These are phyloP conservation scores for Pheosia gnoma DNA, from an alignment of 2,888 invertebrate species.

Conservation along the genomic window DNA sequence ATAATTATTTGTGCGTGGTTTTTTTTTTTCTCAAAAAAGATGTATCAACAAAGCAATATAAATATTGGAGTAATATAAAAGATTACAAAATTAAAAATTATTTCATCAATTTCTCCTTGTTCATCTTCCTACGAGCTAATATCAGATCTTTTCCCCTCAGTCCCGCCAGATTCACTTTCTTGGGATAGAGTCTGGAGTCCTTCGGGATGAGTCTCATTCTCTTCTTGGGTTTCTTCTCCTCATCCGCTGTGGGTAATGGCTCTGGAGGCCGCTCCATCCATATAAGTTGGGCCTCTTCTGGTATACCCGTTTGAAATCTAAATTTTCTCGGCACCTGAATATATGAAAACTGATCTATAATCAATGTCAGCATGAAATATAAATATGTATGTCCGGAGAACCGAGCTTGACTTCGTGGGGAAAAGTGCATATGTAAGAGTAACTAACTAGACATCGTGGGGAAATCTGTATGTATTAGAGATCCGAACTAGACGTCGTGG, in stretches of 20 bases:
- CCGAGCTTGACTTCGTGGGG: too few species aligned
- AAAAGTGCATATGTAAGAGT: too few species aligned
- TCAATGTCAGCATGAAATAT: too few species aligned
- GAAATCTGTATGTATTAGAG: too few species aligned
- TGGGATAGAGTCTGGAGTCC: constrained; percentile 43
- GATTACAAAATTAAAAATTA: background rate
- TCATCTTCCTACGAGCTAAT: constrained; percentile 58
- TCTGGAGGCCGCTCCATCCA: constrained; percentile 56
- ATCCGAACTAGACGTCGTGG: too few species aligned
- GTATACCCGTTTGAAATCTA: constrained; percentile 43
- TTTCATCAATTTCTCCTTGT: constrained; percentile 57
- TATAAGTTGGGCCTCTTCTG: constrained; percentile 52
- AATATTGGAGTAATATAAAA: too few species aligned
- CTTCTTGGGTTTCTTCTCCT: constrained; percentile 13
- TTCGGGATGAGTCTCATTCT: constrained; percentile 19
- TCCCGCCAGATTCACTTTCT: constrained; percentile 45
- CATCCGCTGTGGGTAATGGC: constrained; percentile 7
- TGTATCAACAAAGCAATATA: too few species aligned
- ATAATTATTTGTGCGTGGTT: too few species aligned
- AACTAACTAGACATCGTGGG: too few species aligned
- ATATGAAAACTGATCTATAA: too few species aligned
- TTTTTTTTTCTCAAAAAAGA: too few species aligned
- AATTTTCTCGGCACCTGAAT: constrained; percentile 60
- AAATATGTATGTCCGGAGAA: too few species aligned
- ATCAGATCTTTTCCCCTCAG: constrained; percentile 52